Percentiles rank a stretch among this genome's conserved stretches.
Conservation (phyloP, 2,888 invertebrate species). For the Hemaris fuciformis region DNA sequence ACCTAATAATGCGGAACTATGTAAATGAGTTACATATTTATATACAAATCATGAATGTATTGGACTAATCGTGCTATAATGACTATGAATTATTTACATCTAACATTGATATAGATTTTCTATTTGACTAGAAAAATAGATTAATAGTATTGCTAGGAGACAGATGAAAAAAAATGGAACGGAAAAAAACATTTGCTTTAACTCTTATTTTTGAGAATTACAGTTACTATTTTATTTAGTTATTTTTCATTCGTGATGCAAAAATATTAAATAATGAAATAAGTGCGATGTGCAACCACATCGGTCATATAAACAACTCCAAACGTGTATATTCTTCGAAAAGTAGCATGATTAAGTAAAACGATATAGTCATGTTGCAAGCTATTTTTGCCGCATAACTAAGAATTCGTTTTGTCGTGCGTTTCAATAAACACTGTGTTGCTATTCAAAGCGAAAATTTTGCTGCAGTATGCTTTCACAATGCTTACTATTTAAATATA, state of each 20-base stretch:
- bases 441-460: background rate
- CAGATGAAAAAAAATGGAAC: background rate
- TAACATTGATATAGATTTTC: background rate
- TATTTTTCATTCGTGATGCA: background rate
- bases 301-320: background rate
- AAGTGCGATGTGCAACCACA: background rate
- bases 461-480: background rate
- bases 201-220: background rate
- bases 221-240: background rate
- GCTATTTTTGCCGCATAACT: background rate
- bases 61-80: background rate
- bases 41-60: background rate
- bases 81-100: background rate
- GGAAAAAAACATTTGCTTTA: background rate
- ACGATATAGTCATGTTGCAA: background rate
- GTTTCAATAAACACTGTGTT: background rate
- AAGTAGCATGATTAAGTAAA: background rate
- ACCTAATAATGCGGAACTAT: constrained; percentile 26
- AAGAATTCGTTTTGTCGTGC: background rate
- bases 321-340: background rate
- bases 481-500: background rate
- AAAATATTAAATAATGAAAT: background rate
- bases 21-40: constrained; percentile 13
- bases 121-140: background rate
- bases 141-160: background rate